These are phyloP conservation scores for Stictonetta naevosa DNA, from an alignment of 2,113 vertebrate genomes.

Conservation along the genomic window DNA sequence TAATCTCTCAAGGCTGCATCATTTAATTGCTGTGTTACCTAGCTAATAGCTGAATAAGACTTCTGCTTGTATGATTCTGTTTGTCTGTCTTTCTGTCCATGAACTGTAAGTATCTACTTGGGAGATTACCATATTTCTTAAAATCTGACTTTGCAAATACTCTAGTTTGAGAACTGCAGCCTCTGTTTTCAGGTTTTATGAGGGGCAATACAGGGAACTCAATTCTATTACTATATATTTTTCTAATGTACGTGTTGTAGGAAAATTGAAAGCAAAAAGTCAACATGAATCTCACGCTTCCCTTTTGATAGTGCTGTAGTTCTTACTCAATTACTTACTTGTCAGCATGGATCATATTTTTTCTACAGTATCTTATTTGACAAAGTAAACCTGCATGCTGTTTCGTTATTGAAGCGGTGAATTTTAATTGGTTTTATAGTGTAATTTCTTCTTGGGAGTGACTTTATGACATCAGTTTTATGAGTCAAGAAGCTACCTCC, in stretches of 20 bases:
- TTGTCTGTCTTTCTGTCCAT: neutral
- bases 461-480: neutral
- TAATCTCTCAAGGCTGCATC: neutral
- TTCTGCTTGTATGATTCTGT: neutral
- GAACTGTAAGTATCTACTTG: neutral
- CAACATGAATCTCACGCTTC: accelerated
- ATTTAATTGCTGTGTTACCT: neutral
- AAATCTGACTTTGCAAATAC: neutral
- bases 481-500: neutral
- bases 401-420: neutral
- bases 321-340: neutral
- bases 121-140: neutral
- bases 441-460: neutral
- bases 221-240: neutral
- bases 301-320: neutral
- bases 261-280: neutral
- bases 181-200: neutral
- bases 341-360: neutral
- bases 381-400: neutral
- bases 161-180: neutral
- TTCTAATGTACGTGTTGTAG: neutral
- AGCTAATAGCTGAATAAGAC: neutral
- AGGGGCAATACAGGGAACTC: neutral
- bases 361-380: neutral
- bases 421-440: slow-evolving; percentile 4